These are phyloP conservation scores for Apaloderma vittatum DNA, from an alignment of 2,113 vertebrate species.

Conservation along the genomic window DNA sequence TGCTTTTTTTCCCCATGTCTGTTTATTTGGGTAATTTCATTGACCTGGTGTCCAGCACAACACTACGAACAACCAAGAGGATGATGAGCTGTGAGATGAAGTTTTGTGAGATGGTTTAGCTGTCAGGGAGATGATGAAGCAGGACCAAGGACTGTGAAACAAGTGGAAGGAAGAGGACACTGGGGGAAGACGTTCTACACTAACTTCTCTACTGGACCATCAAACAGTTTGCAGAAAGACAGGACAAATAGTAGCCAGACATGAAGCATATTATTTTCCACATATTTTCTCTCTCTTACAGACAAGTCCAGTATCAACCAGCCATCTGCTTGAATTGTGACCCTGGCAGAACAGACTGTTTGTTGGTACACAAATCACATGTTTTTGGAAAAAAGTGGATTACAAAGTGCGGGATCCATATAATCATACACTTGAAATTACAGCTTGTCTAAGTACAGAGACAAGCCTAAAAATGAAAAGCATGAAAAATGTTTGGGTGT, in stretches of 20 bases:
- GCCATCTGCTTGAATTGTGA: neutral
- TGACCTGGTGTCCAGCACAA: neutral
- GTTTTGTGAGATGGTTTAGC: neutral
- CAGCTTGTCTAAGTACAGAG: neutral
- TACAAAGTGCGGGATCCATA: neutral
- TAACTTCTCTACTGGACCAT: neutral
- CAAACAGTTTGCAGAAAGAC: neutral
- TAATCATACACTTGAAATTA: neutral
- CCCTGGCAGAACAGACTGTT: neutral
- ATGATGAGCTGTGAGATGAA: neutral
- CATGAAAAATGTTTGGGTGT: neutral
- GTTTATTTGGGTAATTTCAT: neutral
- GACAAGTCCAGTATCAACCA: neutral
- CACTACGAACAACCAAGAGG: neutral
- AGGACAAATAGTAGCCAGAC: neutral
- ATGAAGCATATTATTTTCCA: neutral
- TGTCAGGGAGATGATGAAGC: neutral
- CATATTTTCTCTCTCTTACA: rapidly evolving
- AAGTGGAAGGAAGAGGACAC: neutral
- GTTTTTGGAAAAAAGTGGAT: neutral
- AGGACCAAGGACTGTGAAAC: neutral
- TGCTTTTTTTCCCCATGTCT: too few relatives aligned
- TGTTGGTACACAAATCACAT: neutral
- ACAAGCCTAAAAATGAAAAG: neutral
- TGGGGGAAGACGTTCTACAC: neutral